Evolutionary conservation across 1,140 invertebrate species (phyloP), one percentile per base, ranked within the genome.

Genomic region (Octopus bimaculoides): DNA sequence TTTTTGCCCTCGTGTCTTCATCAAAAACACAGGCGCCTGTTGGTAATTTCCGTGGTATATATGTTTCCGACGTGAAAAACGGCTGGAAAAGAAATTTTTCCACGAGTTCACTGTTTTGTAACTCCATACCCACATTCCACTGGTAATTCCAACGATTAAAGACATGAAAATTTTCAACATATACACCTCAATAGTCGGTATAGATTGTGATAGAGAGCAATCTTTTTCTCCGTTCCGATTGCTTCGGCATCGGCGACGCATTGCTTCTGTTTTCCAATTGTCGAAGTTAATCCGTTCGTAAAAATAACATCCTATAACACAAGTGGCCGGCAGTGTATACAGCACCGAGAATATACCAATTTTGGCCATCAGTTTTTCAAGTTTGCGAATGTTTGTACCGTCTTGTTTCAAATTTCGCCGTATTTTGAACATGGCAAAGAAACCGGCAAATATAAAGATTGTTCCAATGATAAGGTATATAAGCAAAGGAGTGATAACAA

Each of bases 271-370:
- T 77, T 81, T 81, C 89, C 89, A 89, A 2, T 80, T 80, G n/a
- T 85, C 81, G 75, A 84, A 86, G 81, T 86, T 89, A 55, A 86
- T 86, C 66, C 91, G 88, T 91, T 99, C 98, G 91, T 99, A 99
- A 88, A 98, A 95, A 41, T 97, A 92, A 87, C 97, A 98, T 17
- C 94, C 94, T 66, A 99, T 94, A 17, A 98, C 94, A 77, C 98
- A 95, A 7, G 98, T 91, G 0, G 97, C 96, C 12, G 98, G 97
- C 12, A 99, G 93, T 10, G 96, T 98, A 89, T 99, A 99, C 4
- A 99, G 91, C 0, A 99, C 95, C 88, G 94, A 94, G 86, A 98
- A 98, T 61, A 99, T 94, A 7, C 97, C 97, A 85, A 99, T 99
- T 82, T 97, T 93, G 81, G 98, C 96, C 97, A 99, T 88, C 76